Evolutionary conservation across 2,888 invertebrate species (phyloP).

Genomic region (Mactromeris polynyma): DNA sequence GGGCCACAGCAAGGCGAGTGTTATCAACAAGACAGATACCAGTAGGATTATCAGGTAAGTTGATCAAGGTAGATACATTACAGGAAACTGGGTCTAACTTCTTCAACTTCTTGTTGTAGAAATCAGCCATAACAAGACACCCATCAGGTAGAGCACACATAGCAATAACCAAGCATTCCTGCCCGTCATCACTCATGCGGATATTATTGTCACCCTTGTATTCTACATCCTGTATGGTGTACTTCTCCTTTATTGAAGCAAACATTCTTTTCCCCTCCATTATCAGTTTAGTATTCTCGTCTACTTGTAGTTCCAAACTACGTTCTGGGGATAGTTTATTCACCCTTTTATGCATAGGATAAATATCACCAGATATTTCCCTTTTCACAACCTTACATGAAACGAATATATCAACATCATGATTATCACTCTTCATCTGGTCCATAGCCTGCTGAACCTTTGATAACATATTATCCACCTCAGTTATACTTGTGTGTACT

Average conservation of each 20-base stretch:
- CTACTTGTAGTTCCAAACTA: too few relatives aligned
- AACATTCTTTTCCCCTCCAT: too few relatives aligned
- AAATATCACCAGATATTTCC: too few relatives aligned
- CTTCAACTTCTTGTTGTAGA: not conserved
- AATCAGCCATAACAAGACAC: not conserved
- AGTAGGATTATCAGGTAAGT: not conserved
- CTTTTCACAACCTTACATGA: too few relatives aligned
- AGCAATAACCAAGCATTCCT: not conserved
- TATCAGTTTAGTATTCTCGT: too few relatives aligned
- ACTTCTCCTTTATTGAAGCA: not conserved
- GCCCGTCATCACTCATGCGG: not conserved
- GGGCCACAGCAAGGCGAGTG: not conserved
- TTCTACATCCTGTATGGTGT: not conserved
- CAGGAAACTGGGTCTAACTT: conserved; percentile 2
- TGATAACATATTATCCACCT: not conserved
- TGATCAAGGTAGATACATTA: not conserved
- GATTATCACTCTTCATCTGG: not conserved
- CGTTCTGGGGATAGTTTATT: too few relatives aligned
- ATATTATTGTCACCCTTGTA: not conserved
- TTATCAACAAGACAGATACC: not conserved
- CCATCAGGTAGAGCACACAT: not conserved
- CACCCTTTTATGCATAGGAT: too few relatives aligned
- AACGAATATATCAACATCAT: not conserved
- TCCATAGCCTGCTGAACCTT: not conserved
- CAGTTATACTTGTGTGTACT: not conserved